Base-by-base conservation (phyloP, 2,888 invertebrate species). In the Hyppa rectilinea region DNA sequence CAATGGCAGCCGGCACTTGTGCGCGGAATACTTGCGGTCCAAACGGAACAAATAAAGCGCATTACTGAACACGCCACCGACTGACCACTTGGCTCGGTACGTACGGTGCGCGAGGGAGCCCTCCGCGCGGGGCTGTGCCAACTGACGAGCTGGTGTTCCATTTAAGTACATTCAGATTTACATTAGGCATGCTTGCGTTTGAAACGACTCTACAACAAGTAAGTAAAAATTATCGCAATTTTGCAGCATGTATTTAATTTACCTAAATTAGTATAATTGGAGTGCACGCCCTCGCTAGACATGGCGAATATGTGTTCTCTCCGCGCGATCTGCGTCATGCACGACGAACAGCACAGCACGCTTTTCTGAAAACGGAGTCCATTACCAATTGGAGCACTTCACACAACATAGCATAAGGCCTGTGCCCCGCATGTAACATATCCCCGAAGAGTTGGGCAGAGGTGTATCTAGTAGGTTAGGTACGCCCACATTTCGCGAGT, bases 251-350 rank as follows among this genome's bases (percentile, higher is more conserved):
- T 10, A n/a, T 59, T 49, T 3, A 49, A 63, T n/a, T 64, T 43
- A 91, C 92, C 90, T 3, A 87, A 80, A 80, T 93, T 96, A 49
- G 94, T 94, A 85, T 93, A 96, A 85, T 94, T 94, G 80, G 92
- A 89, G 89, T 93, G 93, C 81, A 93, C 90, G 63, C 96, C 96
- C 78, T 93, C 95, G 79, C 91, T 92, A 78, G 94, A 94, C 96
- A 96, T 92, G 71, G 95, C 90, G 88, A 95, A 90, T 74, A 94
- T 87, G 89, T 93, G 82, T 61, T 93, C 91, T 68, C 90, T 87
- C 1, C 86, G 88, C 83, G 95, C 92, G 76, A 95, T 87, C 85
- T 88, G 90, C 43, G 86, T 82, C 76, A 78, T 78, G 83, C 94
- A 95, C 83, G 91, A 78, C 53, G 88, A 77, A 79, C 95, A 93